phyloP scores from a whole-genome alignment of 2,888 invertebrate genomes.

The Chloroclysta siterata region DNA sequence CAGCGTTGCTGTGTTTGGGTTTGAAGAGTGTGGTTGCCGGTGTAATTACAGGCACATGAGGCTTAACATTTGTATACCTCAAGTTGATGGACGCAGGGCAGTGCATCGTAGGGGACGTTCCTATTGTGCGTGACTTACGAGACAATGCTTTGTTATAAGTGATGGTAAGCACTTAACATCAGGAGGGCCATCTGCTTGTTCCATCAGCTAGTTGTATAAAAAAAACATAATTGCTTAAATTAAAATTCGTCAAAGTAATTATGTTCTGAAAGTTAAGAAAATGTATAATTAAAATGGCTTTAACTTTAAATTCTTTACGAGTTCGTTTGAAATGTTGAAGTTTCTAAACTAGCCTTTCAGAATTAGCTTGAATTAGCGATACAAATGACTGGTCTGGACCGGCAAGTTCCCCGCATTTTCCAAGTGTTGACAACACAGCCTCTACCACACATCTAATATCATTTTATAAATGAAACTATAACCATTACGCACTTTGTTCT shows the following conservation, averaged over 20 bases:
- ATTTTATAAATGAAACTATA: slow-evolving; percentile 23
- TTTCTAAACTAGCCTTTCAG: slow-evolving; percentile 46
- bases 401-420: slow-evolving; percentile 61
- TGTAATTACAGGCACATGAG: too few relatives aligned
- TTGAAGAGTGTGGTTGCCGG: too few relatives aligned
- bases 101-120: too few relatives aligned
- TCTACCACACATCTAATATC: slow-evolving; percentile 40
- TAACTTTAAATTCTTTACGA: slow-evolving; percentile 14
- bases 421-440: slow-evolving; percentile 61
- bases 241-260: neutral
- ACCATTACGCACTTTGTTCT: slow-evolving; percentile 40
- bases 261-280: neutral
- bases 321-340: slow-evolving; percentile 37
- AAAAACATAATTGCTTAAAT: neutral
- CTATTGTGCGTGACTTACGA: too few relatives aligned
- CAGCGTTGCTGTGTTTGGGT: too few relatives aligned
- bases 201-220: too few relatives aligned
- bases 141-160: too few relatives aligned
- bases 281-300: neutral
- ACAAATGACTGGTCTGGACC: slow-evolving; percentile 60
- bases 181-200: too few relatives aligned
- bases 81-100: too few relatives aligned
- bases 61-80: too few relatives aligned
- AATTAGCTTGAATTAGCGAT: slow-evolving; percentile 65
- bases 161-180: too few relatives aligned